Percentiles rank a stretch among this genome's conserved stretches.
Evolutionary conservation across 2,113 vertebrate species (phyloP).

Genomic region (Progne subis): DNA sequence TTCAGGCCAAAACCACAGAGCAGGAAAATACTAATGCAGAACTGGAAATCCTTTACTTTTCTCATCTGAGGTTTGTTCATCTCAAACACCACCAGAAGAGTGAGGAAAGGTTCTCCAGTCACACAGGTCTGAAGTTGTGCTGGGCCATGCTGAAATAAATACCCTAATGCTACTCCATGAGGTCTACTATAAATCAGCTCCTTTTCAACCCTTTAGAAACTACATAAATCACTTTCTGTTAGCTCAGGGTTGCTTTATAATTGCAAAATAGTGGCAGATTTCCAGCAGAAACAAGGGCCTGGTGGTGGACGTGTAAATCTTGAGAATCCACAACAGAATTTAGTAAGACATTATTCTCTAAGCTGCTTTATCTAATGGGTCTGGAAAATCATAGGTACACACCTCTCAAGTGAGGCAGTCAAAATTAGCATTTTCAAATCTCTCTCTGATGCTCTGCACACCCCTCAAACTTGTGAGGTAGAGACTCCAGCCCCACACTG

Average conservation of each 20-base stretch:
- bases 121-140: background rate
- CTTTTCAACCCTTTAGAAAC: background rate
- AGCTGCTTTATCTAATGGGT: background rate
- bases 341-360: background rate
- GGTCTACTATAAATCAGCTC: background rate
- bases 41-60: background rate
- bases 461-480: background rate
- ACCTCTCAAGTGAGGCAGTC: background rate
- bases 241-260: background rate
- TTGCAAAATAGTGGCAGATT: background rate
- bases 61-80: background rate
- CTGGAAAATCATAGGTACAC: background rate
- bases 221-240: background rate
- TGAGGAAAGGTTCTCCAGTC: background rate
- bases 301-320: background rate
- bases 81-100: background rate
- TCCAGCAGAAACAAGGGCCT: background rate
- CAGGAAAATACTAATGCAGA: background rate
- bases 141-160: background rate
- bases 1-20: background rate
- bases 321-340: background rate
- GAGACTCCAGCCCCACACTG: background rate
- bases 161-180: background rate
- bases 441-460: background rate
- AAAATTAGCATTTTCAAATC: background rate